Conservation (phyloP, 2,888 invertebrate species). For the Stratiomys singularior region DNA sequence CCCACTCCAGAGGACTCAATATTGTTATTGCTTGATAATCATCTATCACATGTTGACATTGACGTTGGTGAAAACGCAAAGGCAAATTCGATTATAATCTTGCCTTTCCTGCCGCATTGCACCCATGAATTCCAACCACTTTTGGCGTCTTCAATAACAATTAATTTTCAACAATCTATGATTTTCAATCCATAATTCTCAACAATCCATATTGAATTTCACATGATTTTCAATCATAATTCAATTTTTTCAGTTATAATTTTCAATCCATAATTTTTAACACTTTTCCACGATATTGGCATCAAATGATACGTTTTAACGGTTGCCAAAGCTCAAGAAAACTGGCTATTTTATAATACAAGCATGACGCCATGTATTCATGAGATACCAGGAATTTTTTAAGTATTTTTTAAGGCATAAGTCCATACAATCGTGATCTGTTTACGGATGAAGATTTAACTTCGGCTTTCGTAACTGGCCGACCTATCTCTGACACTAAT, state of each 20-base stretch:
- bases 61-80: constrained; percentile 52
- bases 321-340: no score
- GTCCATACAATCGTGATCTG: not conserved
- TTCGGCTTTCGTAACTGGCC: not conserved
- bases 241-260: no score
- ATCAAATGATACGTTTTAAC: no score
- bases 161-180: constrained; percentile 31
- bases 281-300: no score
- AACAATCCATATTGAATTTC: not conserved
- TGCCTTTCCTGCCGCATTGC: constrained; percentile 48
- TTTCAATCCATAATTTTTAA: no score
- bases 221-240: not conserved
- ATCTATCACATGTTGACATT: constrained; percentile 12
- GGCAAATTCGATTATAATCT: constrained; percentile 50
- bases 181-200: no score
- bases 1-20: constrained; percentile 38
- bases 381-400: not conserved
- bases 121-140: constrained; percentile 51
- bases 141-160: constrained; percentile 52
- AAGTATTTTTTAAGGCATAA: not conserved
- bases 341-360: constrained; percentile 13
- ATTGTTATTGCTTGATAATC: constrained; percentile 50
- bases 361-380: not conserved
- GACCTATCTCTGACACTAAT: not conserved
- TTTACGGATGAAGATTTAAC: not conserved